These are phyloP conservation scores for Redunca redunca DNA, from an alignment of 2,113 vertebrate genomes.

Conservation along the genomic window DNA sequence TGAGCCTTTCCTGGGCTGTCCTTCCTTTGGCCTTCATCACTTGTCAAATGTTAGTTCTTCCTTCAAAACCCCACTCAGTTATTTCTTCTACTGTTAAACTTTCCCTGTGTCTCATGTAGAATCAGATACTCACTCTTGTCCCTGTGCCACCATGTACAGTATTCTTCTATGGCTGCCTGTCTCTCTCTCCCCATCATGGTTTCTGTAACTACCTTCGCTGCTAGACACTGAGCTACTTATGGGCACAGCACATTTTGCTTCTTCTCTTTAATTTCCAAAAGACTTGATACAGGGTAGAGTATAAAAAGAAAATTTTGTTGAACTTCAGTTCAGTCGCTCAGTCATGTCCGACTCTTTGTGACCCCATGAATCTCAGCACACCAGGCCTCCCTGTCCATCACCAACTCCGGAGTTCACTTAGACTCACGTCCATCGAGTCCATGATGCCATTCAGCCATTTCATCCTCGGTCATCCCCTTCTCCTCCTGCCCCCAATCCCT, in stretches of 20 bases:
- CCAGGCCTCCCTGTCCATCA: no score
- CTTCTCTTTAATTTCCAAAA: background rate
- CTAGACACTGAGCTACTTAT: background rate
- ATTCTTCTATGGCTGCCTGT: background rate
- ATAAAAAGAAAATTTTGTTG: background rate
- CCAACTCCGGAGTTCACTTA: no score
- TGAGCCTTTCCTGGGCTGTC: background rate
- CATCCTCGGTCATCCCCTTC: no score
- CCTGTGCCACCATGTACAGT: accelerated
- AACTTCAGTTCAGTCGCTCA: background rate
- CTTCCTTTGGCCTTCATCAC: background rate
- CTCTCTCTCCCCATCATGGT: background rate
- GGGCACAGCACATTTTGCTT: background rate
- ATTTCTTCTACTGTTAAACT: background rate
- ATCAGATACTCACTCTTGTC: no score
- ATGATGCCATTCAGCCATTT: no score
- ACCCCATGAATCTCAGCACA: no score
- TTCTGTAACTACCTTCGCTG: background rate
- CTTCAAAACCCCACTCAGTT: background rate
- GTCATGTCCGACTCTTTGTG: no score
- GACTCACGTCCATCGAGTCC: no score
- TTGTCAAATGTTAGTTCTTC: background rate
- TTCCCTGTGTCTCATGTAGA: background rate
- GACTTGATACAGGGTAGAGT: background rate
- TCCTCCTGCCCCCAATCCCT: no score